Percentiles rank a stretch among this genome's conserved stretches.
Conservation (phyloP, 2,888 invertebrate species). For the Hybos culiciformis region DNA sequence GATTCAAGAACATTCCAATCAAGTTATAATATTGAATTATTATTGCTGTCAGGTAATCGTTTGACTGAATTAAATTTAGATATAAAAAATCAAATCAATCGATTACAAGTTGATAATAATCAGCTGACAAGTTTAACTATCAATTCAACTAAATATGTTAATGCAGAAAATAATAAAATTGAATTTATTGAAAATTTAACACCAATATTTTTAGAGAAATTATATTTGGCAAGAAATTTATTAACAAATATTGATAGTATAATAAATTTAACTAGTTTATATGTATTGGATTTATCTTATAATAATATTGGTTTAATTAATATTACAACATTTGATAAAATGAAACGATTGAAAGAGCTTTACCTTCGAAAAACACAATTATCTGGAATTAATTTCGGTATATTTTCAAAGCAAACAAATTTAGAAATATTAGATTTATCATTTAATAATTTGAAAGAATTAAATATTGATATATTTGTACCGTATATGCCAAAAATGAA, state of each 20-base stretch:
- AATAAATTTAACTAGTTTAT: constrained; percentile 23
- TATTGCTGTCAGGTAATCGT: constrained; percentile 23
- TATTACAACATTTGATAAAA: constrained; percentile 28
- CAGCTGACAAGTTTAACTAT: constrained; percentile 23
- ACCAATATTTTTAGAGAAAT: constrained; percentile 23
- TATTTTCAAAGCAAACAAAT: constrained; percentile 32
- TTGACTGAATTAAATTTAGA: constrained; percentile 22
- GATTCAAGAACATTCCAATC: constrained; percentile 28
- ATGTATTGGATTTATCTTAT: constrained; percentile 26
- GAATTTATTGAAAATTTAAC: constrained; percentile 21
- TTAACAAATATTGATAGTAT: constrained; percentile 26
- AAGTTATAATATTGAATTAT: constrained; percentile 25
- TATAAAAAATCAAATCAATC: constrained; percentile 24
- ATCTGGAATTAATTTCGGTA: constrained; percentile 27
- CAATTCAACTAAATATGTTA: constrained; percentile 26
- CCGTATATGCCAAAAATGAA: constrained; percentile 28
- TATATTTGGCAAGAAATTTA: constrained; percentile 25
- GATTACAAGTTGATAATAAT: constrained; percentile 27
- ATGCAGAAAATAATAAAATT: constrained; percentile 30
- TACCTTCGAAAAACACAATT: constrained; percentile 25
- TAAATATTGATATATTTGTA: constrained; percentile 33
- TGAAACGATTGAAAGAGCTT: constrained; percentile 26
- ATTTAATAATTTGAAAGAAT: constrained; percentile 38
- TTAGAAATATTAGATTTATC: constrained; percentile 39
- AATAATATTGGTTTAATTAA: constrained; percentile 29